Conservation (phyloP, 2,888 invertebrate species). For the Baccha elongata region DNA sequence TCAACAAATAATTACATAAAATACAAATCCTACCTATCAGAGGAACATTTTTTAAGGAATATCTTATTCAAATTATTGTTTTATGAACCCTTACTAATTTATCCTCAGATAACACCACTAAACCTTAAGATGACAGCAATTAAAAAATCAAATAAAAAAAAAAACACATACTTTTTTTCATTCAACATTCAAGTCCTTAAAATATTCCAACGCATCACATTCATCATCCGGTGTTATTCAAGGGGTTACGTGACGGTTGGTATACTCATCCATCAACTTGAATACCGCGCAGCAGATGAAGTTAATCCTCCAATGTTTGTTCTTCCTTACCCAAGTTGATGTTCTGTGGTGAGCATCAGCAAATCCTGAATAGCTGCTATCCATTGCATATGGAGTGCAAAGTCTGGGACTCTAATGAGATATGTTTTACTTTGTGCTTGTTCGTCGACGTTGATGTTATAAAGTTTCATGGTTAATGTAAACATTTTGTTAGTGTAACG, state of each 20-base stretch:
- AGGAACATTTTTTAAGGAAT: too few relatives aligned
- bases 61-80: constrained; percentile 7
- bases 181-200: constrained; percentile 7
- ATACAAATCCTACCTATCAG: too few relatives aligned
- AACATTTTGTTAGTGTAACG: constrained; percentile 28
- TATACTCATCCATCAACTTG: constrained; percentile 33
- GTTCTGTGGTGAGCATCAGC: constrained; percentile 25
- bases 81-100: constrained; percentile 1
- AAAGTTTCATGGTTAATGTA: constrained; percentile 4
- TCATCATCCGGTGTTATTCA: constrained; percentile 21
- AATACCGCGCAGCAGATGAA: constrained; percentile 60
- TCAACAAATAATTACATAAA: too few relatives aligned
- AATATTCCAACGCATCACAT: constrained; percentile 21
- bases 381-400: not conserved
- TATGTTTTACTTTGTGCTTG: constrained; percentile 7
- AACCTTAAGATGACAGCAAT: constrained; percentile 9
- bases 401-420: constrained; percentile 17
- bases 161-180: not conserved
- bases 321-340: constrained; percentile 3
- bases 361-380: not conserved
- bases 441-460: constrained; percentile 8
- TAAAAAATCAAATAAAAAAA: constrained; percentile 21
- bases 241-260: constrained; percentile 13
- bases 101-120: not conserved
- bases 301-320: constrained; percentile 39